Percentiles rank a stretch among this genome's conserved stretches.
Evolutionary conservation across 1,140 invertebrate species (phyloP).

Genomic region (Trichonephila inaurata): DNA sequence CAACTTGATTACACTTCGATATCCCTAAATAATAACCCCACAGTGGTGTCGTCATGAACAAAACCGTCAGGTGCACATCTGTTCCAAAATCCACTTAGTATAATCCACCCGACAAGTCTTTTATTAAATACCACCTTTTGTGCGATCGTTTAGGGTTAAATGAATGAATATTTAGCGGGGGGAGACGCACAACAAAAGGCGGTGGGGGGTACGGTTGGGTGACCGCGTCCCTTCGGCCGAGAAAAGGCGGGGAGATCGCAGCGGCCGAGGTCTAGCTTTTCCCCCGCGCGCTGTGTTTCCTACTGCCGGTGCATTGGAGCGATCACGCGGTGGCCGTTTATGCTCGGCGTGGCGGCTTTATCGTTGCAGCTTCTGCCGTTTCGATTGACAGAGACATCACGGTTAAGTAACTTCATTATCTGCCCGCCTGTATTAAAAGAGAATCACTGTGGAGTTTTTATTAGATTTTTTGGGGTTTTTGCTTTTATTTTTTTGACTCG

Average conservation of each 20-base stretch:
- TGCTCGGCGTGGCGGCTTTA: background rate
- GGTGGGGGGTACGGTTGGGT: conserved; percentile 48
- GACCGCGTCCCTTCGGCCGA: conserved; percentile 35
- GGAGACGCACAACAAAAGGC: background rate
- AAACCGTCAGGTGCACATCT: conserved; percentile 64
- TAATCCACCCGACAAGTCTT: conserved; percentile 74
- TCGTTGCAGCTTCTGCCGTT: background rate
- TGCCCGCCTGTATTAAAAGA: conserved; percentile 33
- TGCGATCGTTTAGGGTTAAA: conserved; percentile 60
- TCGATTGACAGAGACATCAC: conserved; percentile 53
- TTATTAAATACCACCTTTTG: conserved; percentile 75
- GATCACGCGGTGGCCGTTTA: background rate
- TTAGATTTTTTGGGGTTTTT: conserved; percentile 1
- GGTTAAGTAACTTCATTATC: conserved; percentile 70
- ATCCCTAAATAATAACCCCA: conserved; percentile 27
- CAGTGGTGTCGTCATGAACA: background rate
- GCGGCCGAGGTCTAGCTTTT: background rate
- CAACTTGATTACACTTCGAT: conserved; percentile 18
- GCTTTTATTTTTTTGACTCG: background rate
- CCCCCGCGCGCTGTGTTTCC: too few relatives aligned
- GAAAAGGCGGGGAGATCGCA: background rate
- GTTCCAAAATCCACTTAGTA: conserved; percentile 64
- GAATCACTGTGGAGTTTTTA: conserved; percentile 18
- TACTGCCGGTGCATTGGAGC: background rate
- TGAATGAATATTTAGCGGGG: conserved; percentile 74